Conservation (phyloP, 2,797 vertebrate species). For the Pantherophis alleghaniensis region DNA sequence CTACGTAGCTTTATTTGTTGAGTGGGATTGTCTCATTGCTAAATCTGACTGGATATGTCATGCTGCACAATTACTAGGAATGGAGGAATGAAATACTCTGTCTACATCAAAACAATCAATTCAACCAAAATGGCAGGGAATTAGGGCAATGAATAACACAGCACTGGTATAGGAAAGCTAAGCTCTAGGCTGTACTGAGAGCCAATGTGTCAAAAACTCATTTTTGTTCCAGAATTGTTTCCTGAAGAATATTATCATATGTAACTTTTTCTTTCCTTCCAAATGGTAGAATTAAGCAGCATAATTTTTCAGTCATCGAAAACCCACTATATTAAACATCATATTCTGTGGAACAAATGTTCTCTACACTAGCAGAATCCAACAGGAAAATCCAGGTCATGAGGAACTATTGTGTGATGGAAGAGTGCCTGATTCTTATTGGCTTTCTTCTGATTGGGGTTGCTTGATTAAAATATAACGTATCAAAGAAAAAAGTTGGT, state of each 20-base stretch:
- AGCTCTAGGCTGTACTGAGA: neutral
- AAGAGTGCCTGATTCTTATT: neutral
- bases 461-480: conserved; percentile 13
- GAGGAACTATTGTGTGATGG: neutral
- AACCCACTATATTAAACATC: neutral
- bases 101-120: neutral
- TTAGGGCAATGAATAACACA: neutral
- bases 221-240: neutral
- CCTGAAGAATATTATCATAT: neutral
- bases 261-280: neutral
- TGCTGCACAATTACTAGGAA: neutral
- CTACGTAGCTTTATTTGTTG: neutral
- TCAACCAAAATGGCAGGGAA: too few relatives aligned
- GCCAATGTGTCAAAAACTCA: neutral
- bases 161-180: neutral
- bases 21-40: neutral
- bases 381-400: neutral
- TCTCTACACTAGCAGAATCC: neutral
- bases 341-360: neutral
- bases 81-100: neutral
- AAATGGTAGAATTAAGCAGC: neutral
- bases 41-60: neutral
- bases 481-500: conserved; percentile 7
- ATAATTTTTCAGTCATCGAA: neutral
- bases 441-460: neutral